A percentile compares a stretch with the other conserved stretches of the same genome.
Evolutionary conservation across 2,888 invertebrate species (phyloP).

Genomic region (Ethmia dodecea): DNA sequence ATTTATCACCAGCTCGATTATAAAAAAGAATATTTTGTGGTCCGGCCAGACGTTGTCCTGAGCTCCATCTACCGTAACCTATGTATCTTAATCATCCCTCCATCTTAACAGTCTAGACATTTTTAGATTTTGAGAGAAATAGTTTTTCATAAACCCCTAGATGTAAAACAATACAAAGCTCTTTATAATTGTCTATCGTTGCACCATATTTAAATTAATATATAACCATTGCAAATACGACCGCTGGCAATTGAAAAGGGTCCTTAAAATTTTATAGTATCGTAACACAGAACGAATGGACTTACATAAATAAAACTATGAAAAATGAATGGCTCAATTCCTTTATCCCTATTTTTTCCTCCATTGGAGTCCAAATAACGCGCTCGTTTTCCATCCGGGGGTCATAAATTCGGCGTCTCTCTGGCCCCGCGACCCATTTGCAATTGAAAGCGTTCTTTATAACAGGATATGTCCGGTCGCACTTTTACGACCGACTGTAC

Average conservation of each 20-base stretch:
- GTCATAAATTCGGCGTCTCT: conserved; percentile 59
- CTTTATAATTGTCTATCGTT: not conserved
- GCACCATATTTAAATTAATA: conserved; percentile 3
- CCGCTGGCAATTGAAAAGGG: conserved; percentile 15
- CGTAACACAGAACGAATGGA: conserved; percentile 45
- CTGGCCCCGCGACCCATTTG: conserved; percentile 63
- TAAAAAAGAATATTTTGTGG: no score
- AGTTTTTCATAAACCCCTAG: no score
- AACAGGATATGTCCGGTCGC: conserved; percentile 61
- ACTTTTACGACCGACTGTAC: conserved; percentile 52
- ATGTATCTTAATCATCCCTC: no score
- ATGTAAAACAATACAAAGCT: no score
- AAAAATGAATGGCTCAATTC: conserved; percentile 61
- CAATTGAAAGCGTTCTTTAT: conserved; percentile 72
- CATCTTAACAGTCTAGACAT: no score
- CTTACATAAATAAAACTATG: conserved; percentile 65
- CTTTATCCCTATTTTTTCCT: conserved; percentile 59
- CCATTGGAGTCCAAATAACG: conserved; percentile 58
- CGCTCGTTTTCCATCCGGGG: conserved; percentile 53
- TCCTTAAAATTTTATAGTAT: conserved; percentile 44
- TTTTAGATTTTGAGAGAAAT: no score
- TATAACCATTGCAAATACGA: conserved; percentile 2
- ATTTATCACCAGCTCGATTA: no score
- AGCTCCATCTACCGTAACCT: no score
- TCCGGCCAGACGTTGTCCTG: no score